Percentiles rank a stretch among this genome's conserved stretches.
phyloP scores from a whole-genome alignment of 2,888 invertebrate species.

The Mystacides longicornis region DNA sequence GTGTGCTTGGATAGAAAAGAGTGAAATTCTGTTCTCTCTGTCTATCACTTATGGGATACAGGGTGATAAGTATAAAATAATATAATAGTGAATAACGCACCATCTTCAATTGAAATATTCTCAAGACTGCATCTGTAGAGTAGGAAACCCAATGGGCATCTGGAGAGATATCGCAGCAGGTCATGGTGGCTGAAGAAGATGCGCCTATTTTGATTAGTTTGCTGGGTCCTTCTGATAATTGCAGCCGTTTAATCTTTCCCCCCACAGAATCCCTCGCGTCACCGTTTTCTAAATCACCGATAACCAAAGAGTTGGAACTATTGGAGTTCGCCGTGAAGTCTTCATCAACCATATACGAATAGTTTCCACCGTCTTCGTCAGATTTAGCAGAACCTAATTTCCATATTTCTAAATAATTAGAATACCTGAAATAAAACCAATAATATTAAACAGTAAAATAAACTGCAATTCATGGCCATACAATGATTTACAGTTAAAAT shows the following conservation, averaged over 20 bases:
- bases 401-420: conserved; percentile 55
- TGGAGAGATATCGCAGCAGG: conserved; percentile 62
- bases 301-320: conserved; percentile 11
- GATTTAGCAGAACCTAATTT: conserved; percentile 44
- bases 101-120: conserved; percentile 58
- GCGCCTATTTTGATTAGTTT: conserved; percentile 64
- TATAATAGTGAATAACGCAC: conserved; percentile 31
- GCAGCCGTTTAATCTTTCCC: conserved; percentile 32
- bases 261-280: conserved; percentile 31
- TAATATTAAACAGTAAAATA: no score
- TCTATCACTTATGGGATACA: no score
- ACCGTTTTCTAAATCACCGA: conserved; percentile 28
- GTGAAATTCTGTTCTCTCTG: no score
- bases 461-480: no score
- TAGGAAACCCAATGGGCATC: conserved; percentile 68
- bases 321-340: conserved; percentile 21
- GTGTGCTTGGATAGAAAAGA: no score
- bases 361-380: conserved; percentile 26
- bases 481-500: no score
- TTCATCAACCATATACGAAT: conserved; percentile 26
- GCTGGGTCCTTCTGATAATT: conserved; percentile 49
- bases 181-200: conserved; percentile 57
- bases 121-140: conserved; percentile 58
- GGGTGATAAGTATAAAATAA: no score
- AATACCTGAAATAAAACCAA: conserved; percentile 32